Percentiles rank a stretch among this genome's conserved stretches.
Conservation (phyloP, 2,888 invertebrate genomes). For the Standfussiana lucernea region DNA sequence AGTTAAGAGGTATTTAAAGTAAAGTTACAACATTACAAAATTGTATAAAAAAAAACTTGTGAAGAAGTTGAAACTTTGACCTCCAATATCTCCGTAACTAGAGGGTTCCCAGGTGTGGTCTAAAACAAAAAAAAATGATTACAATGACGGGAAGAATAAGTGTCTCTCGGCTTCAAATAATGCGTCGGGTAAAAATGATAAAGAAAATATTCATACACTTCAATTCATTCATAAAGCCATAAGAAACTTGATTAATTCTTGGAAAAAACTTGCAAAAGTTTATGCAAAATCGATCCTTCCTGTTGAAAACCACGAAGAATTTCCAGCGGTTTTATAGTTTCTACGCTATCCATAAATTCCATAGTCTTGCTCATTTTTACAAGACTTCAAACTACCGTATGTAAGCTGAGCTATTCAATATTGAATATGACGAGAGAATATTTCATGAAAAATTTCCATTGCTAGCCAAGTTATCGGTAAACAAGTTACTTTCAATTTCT, state of each 20-base stretch:
- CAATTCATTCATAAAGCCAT: not conserved
- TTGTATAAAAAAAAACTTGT: too few relatives aligned
- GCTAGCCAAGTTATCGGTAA: conserved; percentile 15
- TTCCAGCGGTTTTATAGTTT: not conserved
- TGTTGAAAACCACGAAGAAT: conserved; percentile 8
- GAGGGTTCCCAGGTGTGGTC: too few relatives aligned
- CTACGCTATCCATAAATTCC: not conserved
- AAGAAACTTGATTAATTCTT: not conserved
- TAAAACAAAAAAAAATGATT: too few relatives aligned
- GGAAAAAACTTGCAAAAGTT: too few relatives aligned
- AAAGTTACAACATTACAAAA: too few relatives aligned
- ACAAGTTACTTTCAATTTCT: conserved; percentile 4
- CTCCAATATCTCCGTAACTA: too few relatives aligned
- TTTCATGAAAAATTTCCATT: conserved; percentile 15
- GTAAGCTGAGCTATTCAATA: conserved; percentile 4
- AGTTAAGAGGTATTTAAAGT: too few relatives aligned
- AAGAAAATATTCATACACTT: too few relatives aligned
- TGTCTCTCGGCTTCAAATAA: too few relatives aligned
- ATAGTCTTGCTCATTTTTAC: not conserved
- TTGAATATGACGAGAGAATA: conserved; percentile 1
- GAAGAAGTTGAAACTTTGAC: too few relatives aligned
- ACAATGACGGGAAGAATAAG: too few relatives aligned
- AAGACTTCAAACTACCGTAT: not conserved
- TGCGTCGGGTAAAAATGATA: not conserved
- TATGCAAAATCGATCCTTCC: not conserved